Evolutionary conservation across 1,140 invertebrate genomes (phyloP), one percentile per base, ranked within the genome.

Genomic region (Euwallacea similis): DNA sequence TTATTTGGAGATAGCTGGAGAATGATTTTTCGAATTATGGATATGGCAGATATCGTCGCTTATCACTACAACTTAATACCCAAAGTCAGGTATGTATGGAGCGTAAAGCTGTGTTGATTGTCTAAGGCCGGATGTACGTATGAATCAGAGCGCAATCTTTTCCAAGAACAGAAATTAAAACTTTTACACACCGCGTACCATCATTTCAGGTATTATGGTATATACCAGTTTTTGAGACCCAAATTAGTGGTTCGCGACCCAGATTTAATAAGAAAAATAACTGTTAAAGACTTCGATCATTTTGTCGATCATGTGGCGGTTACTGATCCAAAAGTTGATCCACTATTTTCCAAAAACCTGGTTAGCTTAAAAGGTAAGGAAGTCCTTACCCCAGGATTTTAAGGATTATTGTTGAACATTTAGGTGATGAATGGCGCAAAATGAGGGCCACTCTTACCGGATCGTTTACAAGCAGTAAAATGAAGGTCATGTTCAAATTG

Each of bases 211-310:
- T 70, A 74, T 61, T 68, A 43, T 62, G 72, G 72, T 44, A 53
- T 70, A 2, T 87, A 81, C 55, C 83, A 87, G 66, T 83, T 88
- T 41, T 16, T 80, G 0, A 82, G 77, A 2, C 87, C 88, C 0
- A 72, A 81, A 2, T 69, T 88, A 6, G 65, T 89, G 8, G 73
- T 90, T 0, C 83, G 84, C 46, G 87, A 89, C 76, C 84, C 84
- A 0, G 87, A 89, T 11, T 41, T 88, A 7, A 75, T 78, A 6
- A 76, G 76, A 65, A 10, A 69, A 64, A 55, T 78, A 33, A 33
- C 77, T 9, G 76, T 84, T 6, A 84, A 83, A 47, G 79, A 85
- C 72, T 86, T 86, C 66, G 78, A 81, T 42, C 70, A 78, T 46
- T 85, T 85, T 69, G 46, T 74, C 4, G 78, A 85, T 70, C 78